Conservation (phyloP, 2,888 invertebrate species). For the Phaedon cochleariae region DNA sequence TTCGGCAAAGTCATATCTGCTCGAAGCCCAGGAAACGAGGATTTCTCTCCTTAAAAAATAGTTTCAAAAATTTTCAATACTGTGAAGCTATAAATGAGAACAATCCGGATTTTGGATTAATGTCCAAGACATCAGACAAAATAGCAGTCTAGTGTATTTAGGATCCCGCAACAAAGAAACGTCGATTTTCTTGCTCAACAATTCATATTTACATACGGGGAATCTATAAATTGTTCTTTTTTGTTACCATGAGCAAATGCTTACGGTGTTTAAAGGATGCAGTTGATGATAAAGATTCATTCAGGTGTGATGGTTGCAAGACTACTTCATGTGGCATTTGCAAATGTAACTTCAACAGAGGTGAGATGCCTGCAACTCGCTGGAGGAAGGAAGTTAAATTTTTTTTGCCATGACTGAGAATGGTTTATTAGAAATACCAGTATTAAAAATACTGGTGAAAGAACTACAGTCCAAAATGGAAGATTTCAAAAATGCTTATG, state of each 20-base stretch:
- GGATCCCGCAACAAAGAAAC: neutral
- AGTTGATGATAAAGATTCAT: too few species aligned
- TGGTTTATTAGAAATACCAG: neutral
- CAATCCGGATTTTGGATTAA: too few species aligned
- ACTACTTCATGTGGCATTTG: neutral
- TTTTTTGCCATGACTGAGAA: constrained; percentile 4
- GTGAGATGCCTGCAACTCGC: too few species aligned
- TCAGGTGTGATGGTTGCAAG: too few species aligned
- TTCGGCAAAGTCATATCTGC: too few species aligned
- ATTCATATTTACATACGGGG: neutral
- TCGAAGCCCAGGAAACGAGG: too few species aligned
- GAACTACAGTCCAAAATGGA: neutral
- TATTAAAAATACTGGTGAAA: constrained; percentile 1
- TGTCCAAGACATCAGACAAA: too few species aligned
- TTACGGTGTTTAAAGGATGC: neutral
- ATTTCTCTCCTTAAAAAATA: too few species aligned
- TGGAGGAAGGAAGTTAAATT: too few species aligned
- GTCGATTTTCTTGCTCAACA: neutral
- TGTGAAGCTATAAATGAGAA: too few species aligned
- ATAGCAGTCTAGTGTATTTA: too few species aligned
- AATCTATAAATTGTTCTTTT: neutral
- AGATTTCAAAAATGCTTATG: neutral
- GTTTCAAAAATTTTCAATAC: too few species aligned
- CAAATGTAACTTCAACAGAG: constrained; percentile 1
- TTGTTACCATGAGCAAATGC: neutral